Base-by-base conservation (phyloP, 1,140 invertebrate species). In the Sycophila sp. region DNA sequence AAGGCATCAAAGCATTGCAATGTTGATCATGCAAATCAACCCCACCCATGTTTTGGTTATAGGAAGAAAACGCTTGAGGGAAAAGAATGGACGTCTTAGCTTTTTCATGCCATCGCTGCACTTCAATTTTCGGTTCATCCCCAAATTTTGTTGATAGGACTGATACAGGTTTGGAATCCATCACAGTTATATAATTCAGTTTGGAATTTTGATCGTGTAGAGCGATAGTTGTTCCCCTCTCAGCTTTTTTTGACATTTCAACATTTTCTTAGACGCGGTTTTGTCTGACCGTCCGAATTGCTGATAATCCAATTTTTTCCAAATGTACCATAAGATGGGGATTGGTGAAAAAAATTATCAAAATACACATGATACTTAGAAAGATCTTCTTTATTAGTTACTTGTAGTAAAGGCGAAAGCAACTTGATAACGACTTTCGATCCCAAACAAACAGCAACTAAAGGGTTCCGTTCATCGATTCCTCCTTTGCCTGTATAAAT, bases 361-460 rank as follows among this genome's bases (percentile, higher is more conserved):
- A 36, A 36, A 36, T 36, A 36, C 34, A 36, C 34, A 36, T 36
- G 34, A 38, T 38, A 38, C 6, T 38, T 38, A 11, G 8, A 11
- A 8, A 38, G 36, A 11, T 38, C 36, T 38, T 38, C 36, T 38
- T 15, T 38, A 2, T 38, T 8, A 11, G 36, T 38, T 38, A 11
- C 15, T 38, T 38, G 8, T 45, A 71, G 59, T 58, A 65, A 66
- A n/a, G 51, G 26, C 19, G 36, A 32, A 19, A 53, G 22, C 28
- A 70, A 60, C 56, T 58, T 28, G 6, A 71, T 64, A 15, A 71
- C 30, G 0, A 71, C 40, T 28, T 22, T 58, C n/a, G 60, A 64
- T 56, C 60, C 60, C 22, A 71, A 56, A 59, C 13, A 13, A 10
- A 58, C 40, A 2, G 24, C 13, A 22, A 45, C 28, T n/a, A 71